Conservation (phyloP, 2,113 vertebrate genomes). For the Speoplatyrhinus poulsoni region DNA sequence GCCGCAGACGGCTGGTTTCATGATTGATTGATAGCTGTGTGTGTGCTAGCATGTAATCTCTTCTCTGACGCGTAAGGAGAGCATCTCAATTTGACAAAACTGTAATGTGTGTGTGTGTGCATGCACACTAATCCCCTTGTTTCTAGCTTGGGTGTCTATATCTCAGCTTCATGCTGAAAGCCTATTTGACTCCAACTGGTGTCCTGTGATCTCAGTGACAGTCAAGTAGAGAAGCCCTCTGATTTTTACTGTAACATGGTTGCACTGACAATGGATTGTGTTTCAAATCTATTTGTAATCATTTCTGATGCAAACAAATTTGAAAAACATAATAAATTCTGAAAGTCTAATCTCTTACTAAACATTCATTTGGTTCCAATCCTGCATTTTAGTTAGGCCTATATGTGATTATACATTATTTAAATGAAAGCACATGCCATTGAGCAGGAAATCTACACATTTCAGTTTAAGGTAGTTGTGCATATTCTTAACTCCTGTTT, state of each 20-base stretch:
- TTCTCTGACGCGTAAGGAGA: neutral
- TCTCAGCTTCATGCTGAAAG: neutral
- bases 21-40: constrained; percentile 3
- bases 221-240: neutral
- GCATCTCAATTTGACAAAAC: neutral
- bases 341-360: neutral
- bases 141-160: neutral
- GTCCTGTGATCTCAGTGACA: neutral
- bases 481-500: neutral
- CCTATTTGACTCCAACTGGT: neutral
- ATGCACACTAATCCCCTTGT: neutral
- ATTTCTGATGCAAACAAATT: neutral
- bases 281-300: neutral
- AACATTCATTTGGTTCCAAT: too few relatives aligned
- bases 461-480: neutral
- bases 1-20: neutral
- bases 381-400: constrained; percentile 4
- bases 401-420: constrained; percentile 63
- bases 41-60: neutral
- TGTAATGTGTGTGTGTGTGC: constrained; percentile 18
- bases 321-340: neutral
- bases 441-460: constrained; percentile 52
- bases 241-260: neutral
- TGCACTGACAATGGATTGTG: too few relatives aligned
- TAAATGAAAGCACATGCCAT: constrained; percentile 53